phyloP scores from a whole-genome alignment of 2,888 invertebrate species.

The Coenonympha arcania region DNA sequence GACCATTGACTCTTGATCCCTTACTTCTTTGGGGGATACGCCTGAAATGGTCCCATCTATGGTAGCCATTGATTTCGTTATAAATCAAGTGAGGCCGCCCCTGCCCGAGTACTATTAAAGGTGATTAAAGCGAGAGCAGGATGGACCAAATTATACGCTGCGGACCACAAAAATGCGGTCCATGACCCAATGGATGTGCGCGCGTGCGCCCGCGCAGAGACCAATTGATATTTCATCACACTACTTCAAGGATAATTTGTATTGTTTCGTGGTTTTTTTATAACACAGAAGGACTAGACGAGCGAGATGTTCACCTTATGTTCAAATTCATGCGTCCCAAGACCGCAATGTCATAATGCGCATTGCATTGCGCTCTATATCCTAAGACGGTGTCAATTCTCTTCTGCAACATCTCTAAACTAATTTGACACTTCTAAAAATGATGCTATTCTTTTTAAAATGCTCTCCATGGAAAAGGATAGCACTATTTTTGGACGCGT shows the following conservation, averaged over 20 bases:
- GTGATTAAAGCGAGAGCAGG: conserved; percentile 63
- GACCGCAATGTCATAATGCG: too few species aligned
- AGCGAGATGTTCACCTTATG: too few species aligned
- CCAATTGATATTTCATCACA: conserved; percentile 6
- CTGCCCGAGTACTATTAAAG: conserved; percentile 48
- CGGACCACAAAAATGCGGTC: conserved; percentile 53
- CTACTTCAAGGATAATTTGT: neutral
- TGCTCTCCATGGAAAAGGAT: too few species aligned
- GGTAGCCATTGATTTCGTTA: conserved; percentile 30
- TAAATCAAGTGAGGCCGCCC: conserved; percentile 54
- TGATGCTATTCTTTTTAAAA: too few species aligned
- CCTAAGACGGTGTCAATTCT: too few species aligned
- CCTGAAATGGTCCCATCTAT: conserved; percentile 1
- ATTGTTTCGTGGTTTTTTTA: too few species aligned
- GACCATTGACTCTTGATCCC: conserved; percentile 12
- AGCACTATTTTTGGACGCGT: too few species aligned
- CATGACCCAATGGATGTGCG: conserved; percentile 42
- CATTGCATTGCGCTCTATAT: too few species aligned
- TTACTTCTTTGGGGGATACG: neutral
- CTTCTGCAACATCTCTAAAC: too few species aligned
- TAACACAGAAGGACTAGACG: too few species aligned
- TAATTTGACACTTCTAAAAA: too few species aligned
- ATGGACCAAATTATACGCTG: conserved; percentile 65
- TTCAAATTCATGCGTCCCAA: too few species aligned
- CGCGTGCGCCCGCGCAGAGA: conserved; percentile 42